Evolutionary conservation across 2,888 invertebrate species (phyloP).

Genomic region (Torymus aiolomorphi): DNA sequence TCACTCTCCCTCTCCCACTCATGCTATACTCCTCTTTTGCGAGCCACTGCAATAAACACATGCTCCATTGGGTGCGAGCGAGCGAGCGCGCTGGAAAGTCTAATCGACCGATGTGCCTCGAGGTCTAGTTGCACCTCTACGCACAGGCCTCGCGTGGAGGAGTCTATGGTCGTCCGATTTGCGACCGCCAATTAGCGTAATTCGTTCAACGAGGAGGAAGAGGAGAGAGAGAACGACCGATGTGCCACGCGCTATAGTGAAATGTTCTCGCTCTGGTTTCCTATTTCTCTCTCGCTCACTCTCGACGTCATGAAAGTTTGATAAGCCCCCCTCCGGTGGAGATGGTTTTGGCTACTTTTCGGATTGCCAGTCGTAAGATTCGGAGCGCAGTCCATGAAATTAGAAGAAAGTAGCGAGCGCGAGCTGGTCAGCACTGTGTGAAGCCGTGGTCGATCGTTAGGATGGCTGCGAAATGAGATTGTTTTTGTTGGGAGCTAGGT

Average conservation of each 20-base stretch:
- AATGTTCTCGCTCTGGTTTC: neutral
- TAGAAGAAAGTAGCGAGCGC: neutral
- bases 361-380: slow-evolving; percentile 1
- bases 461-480: no score
- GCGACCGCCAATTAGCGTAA: slow-evolving; percentile 44
- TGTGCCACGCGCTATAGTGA: neutral
- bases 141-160: neutral
- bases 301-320: slow-evolving; percentile 33
- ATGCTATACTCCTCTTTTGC: slow-evolving; percentile 21
- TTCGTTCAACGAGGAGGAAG: neutral
- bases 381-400: neutral
- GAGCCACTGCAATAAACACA: slow-evolving; percentile 61
- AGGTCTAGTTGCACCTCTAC: neutral
- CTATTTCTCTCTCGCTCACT: no score
- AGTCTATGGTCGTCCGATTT: slow-evolving; percentile 5
- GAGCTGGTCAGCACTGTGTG: no score
- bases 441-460: no score
- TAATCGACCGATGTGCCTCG: slow-evolving; percentile 19
- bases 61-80: slow-evolving; percentile 61
- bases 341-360: slow-evolving; percentile 16
- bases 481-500: no score
- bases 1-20: slow-evolving; percentile 4
- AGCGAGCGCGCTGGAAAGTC: neutral
- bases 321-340: neutral
- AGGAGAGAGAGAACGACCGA: neutral